Evolutionary conservation across 2,888 invertebrate species (phyloP), one percentile per base, ranked within the genome.

Genomic region (Clepsis dumicolana): DNA sequence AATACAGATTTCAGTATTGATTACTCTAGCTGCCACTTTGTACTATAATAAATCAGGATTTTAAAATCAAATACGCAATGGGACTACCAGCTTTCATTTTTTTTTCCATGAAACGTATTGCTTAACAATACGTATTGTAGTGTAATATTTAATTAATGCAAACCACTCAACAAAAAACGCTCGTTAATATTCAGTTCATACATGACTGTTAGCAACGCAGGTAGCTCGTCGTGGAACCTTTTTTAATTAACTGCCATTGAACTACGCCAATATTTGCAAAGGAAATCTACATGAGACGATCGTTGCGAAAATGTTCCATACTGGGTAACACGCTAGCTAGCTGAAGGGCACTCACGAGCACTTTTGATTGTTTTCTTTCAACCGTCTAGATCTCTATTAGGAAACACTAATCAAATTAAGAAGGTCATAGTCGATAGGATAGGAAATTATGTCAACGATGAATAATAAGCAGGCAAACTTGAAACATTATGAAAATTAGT

Each of bases 361-460:
- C 79, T 80, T 83, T 83, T 80, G 78, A 78, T 71, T 80, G 77
- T 78, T 79, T 78, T 74, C 74, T 68, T 72, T 71, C 60, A 75
- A 73, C 77, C 74, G 78, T 78, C 74, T 70, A 38, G 53, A 66
- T 27, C 74, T 76, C 64, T 73, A 76, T 73, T 72, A 67, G 74
- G 70, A 69, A 68, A 66, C 54, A 64, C 68, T 67, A 71, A 62
- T 72, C 64, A 50, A 67, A 67, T 74, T 70, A 65, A 72, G 61
- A 53, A 14, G 44, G 57, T 65, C 57, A 25, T 61, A 29, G 64
- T 64, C 53, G 63, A 8, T 3, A 12, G 35, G 35, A 14, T 12
- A 56, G 21, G 32, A 56, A 53, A 5, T 35, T 16, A 16, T 10
- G 5, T 35, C 5, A 41, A 8, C n/a, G 3, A 29, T 7, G 27